Evolutionary conservation across 1,140 invertebrate genomes (phyloP).

Genomic region (Sesamia nonagrioides): DNA sequence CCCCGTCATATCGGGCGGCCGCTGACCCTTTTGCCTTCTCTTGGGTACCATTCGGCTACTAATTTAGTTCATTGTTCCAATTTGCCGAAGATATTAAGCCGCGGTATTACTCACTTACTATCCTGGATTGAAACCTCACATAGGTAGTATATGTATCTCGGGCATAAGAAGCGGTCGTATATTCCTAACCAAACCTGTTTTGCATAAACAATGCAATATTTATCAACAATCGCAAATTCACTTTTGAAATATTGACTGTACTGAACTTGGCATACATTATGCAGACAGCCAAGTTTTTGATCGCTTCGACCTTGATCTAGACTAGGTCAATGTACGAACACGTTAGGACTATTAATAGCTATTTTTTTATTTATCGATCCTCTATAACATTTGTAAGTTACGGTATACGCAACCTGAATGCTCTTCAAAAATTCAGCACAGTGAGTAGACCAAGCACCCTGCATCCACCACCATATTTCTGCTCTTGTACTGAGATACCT

Average conservation of each 20-base stretch:
- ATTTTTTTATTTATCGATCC: neutral
- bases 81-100: too few relatives aligned
- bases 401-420: neutral
- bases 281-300: neutral
- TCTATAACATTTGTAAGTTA: neutral
- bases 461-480: too few relatives aligned
- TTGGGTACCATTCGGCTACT: too few relatives aligned
- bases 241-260: neutral
- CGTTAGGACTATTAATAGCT: neutral
- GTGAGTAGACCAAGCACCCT: too few relatives aligned
- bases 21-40: too few relatives aligned
- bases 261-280: conserved; percentile 31
- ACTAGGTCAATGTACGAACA: conserved; percentile 15
- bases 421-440: neutral
- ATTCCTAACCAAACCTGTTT: neutral
- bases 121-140: too few relatives aligned
- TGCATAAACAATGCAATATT: conserved; percentile 8
- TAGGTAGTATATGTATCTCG: too few relatives aligned
- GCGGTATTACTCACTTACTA: too few relatives aligned
- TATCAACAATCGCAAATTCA: neutral
- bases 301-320: conserved; percentile 4
- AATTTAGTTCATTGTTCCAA: too few relatives aligned
- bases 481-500: too few relatives aligned
- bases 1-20: too few relatives aligned
- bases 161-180: too few relatives aligned